A percentile compares a stretch with the other conserved stretches of the same genome.
Conservation (phyloP, 2,113 vertebrate genomes). For the Callopanchax toddi region DNA sequence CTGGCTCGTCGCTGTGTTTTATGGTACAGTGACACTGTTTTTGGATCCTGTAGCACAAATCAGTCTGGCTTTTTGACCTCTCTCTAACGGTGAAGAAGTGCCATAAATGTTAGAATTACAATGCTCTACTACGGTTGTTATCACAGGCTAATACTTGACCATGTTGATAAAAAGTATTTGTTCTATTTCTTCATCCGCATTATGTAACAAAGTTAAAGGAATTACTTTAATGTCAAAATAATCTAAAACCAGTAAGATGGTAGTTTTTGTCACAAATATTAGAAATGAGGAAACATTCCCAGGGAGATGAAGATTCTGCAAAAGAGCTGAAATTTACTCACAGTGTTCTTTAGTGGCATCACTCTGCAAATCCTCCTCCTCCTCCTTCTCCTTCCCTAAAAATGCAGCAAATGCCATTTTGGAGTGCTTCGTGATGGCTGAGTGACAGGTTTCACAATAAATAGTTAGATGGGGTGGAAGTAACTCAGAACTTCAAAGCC, state of each 20-base stretch:
- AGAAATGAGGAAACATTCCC: background rate
- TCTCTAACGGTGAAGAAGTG: background rate
- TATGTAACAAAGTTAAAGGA: background rate
- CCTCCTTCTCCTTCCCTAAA: too few relatives aligned
- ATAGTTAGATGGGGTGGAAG: too few relatives aligned
- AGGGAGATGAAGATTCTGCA: background rate
- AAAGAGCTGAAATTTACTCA: background rate
- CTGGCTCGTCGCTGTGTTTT: conserved; percentile 1
- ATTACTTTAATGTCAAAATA: background rate
- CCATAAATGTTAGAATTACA: background rate
- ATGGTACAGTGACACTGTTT: conserved; percentile 16
- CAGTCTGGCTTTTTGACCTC: background rate
- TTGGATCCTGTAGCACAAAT: conserved; percentile 6
- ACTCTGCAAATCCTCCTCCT: too few relatives aligned
- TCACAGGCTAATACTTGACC: background rate
- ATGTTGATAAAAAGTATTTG: background rate
- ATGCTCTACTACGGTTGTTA: background rate
- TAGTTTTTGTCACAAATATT: background rate
- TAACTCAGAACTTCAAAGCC: too few relatives aligned
- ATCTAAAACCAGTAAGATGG: background rate
- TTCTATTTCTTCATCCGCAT: background rate
- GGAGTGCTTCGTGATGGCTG: too few relatives aligned
- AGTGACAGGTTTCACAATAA: background rate
- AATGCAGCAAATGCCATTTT: too few relatives aligned
- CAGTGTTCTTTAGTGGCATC: background rate